phyloP scores from a whole-genome alignment of 2,888 invertebrate genomes.

The Neria commutata region DNA sequence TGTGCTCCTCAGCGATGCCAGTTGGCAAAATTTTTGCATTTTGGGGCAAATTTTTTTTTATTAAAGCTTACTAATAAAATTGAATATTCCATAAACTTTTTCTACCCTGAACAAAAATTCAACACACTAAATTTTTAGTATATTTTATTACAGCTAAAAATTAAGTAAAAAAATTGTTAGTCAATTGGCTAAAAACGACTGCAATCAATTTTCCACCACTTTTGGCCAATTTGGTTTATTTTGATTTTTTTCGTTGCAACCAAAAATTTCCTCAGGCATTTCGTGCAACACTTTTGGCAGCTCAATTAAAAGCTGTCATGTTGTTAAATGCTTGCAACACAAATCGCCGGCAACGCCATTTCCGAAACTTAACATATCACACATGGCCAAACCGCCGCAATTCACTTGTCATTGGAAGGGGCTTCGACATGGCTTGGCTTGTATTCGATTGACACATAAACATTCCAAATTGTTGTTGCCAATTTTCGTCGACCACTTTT shows the following conservation, averaged over 20 bases:
- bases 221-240: constrained; percentile 24
- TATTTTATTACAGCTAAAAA: not conserved
- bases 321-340: constrained; percentile 19
- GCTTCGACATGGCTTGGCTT: not conserved
- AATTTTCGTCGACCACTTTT: constrained; percentile 21
- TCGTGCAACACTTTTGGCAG: constrained; percentile 16
- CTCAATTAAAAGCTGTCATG: constrained; percentile 25
- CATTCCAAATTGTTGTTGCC: constrained; percentile 21
- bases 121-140: too few relatives aligned
- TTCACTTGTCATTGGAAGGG: constrained; percentile 16
- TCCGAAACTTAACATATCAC: not conserved
- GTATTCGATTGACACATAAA: constrained; percentile 4
- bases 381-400: constrained; percentile 27
- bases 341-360: constrained; percentile 7
- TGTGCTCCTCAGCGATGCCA: too few relatives aligned
- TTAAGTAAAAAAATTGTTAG: not conserved
- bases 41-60: constrained; percentile 27
- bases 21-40: constrained; percentile 23
- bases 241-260: constrained; percentile 11
- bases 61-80: not conserved
- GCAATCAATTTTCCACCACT: constrained; percentile 20
- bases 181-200: not conserved
- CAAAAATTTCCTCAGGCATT: constrained; percentile 17
- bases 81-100: not conserved
- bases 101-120: too few relatives aligned